Evolutionary conservation across 2,797 vertebrate genomes (phyloP), one percentile per base, ranked within the genome.

Genomic region (Rachycentron canadum): DNA sequence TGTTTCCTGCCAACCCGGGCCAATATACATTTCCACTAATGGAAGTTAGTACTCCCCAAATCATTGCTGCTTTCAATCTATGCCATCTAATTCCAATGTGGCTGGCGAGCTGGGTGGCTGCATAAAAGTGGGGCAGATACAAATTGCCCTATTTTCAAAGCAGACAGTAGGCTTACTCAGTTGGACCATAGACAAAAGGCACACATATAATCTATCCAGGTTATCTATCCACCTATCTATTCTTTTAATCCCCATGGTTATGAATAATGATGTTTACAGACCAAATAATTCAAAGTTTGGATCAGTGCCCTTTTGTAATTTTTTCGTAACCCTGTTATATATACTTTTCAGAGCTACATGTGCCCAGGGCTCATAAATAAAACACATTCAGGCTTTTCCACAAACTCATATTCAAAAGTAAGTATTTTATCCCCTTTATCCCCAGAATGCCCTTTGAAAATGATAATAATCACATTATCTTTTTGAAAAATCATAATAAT

Each of bases 1-100:
- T 83, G 86, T 89, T 90, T 91, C 83, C 87, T 94, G 93, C 94
- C 93, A 95, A 89, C 78, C 80, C 50, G 63, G 86, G 84, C 84
- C 86, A 76, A 79, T 72, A 82, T 81, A 84, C 62, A n/a, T 89
- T 93, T 85, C 86, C 87, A 79, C 66, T 72, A 86, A 89, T 79
- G 83, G 64, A 80, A 88, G 88, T 83, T 83, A 76, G 73, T 73
- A 40, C 66, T 86, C 73, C 65, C 81, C 73, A 62, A 85, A 84
- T 89, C 63, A 77, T 76, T 49, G 59, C 79, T 59, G 87, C 89
- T 92, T 94, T 94, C 88, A 93, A 84, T 91, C 78, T 82, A 64
- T 80, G 84, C 86, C 88, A 86, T 91, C 79, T 78, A 75, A 81
- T 72, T 76, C 82, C 76, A 73, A 65, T 71, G 83, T 50, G 79